Percentiles rank a stretch among this genome's conserved stretches.
These are phyloP conservation scores for Micronycteris hirsuta DNA, from an alignment of 2,113 vertebrate species.

Conservation along the genomic window DNA sequence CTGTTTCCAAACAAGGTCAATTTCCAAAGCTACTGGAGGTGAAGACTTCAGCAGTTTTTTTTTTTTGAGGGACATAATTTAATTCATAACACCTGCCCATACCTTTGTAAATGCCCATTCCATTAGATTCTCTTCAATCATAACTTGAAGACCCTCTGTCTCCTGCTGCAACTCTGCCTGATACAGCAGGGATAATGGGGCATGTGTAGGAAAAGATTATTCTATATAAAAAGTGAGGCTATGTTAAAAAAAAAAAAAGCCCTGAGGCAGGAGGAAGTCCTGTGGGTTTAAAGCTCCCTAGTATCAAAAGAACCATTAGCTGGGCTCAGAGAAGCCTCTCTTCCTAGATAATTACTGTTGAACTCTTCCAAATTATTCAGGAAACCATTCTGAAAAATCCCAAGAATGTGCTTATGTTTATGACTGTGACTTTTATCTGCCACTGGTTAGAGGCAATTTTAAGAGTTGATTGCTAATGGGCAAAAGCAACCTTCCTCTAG, in stretches of 20 bases:
- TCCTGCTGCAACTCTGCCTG: not conserved
- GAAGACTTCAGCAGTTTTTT: not conserved
- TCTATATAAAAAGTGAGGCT: not conserved
- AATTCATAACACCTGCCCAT: not conserved
- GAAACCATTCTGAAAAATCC: slow-evolving; percentile 27
- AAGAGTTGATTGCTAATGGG: not conserved
- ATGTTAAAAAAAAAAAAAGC: not conserved
- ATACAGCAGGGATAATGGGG: not conserved
- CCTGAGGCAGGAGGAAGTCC: not conserved
- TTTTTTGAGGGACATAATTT: not conserved
- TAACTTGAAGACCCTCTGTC: not conserved
- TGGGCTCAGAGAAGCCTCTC: not conserved
- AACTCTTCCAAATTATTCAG: not conserved
- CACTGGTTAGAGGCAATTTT: not conserved
- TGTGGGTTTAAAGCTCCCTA: not conserved
- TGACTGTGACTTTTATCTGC: not conserved
- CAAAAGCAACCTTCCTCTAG: not conserved
- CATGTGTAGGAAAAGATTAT: not conserved
- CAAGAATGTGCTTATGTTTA: not conserved
- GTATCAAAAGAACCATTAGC: not conserved
- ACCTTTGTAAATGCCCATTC: not conserved
- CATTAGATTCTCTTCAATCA: not conserved
- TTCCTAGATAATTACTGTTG: slow-evolving; percentile 9
- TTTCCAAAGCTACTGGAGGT: not conserved
- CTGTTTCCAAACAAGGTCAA: not conserved